These are phyloP conservation scores for Melanostigma gelatinosum DNA, from an alignment of 2,113 vertebrate species.

Conservation along the genomic window DNA sequence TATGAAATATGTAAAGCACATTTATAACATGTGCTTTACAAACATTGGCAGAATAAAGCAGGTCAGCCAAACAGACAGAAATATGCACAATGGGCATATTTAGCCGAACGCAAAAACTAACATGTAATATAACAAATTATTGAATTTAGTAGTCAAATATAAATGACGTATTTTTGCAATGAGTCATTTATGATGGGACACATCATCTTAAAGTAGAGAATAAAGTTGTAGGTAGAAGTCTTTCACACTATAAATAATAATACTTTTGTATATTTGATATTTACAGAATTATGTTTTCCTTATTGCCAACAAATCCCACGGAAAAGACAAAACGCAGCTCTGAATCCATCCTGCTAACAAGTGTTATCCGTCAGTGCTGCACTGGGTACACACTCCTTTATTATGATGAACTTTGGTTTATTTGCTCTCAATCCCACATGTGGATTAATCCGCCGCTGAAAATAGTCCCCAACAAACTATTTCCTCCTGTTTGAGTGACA, in stretches of 20 bases:
- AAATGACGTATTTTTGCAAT: neutral
- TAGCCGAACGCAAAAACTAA: too few species aligned
- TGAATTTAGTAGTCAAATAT: neutral
- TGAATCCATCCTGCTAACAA: neutral
- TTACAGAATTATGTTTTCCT: neutral
- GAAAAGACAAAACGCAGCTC: neutral
- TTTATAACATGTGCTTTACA: too few species aligned
- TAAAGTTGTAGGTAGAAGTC: too few species aligned
- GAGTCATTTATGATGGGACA: neutral
- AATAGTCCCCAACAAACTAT: neutral
- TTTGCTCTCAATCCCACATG: neutral
- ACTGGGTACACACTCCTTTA: neutral
- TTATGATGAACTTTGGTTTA: neutral
- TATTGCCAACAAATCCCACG: neutral
- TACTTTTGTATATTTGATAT: neutral
- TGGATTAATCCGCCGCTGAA: neutral
- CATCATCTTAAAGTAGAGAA: neutral
- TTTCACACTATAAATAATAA: neutral
- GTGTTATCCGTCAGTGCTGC: neutral
- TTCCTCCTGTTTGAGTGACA: neutral
- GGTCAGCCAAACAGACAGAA: too few species aligned
- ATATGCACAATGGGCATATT: too few species aligned
- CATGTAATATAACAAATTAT: neutral
- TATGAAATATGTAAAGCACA: too few species aligned
- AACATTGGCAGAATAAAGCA: too few species aligned